These are phyloP conservation scores for Oligia strigilis DNA, from an alignment of 2,888 invertebrate genomes.

Conservation along the genomic window DNA sequence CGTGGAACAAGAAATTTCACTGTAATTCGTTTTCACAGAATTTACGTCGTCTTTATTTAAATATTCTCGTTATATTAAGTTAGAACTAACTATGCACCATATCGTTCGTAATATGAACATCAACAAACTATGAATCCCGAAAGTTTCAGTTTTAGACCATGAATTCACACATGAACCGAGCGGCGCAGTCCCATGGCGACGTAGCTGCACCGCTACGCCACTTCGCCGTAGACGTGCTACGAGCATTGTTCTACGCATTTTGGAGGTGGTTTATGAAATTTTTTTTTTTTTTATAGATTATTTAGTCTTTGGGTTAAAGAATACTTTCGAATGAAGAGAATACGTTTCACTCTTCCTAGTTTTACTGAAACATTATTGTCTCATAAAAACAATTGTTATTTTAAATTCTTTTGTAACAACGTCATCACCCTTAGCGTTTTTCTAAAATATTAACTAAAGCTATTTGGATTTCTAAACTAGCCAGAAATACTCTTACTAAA, in stretches of 20 bases:
- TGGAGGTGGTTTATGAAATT: background rate
- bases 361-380: background rate
- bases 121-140: background rate
- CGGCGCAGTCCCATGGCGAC: constrained; percentile 41
- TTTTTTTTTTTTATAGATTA: too few species aligned
- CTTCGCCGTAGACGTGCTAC: constrained; percentile 63
- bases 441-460: background rate
- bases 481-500: background rate
- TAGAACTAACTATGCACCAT: background rate
- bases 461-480: background rate
- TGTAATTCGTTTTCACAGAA: background rate
- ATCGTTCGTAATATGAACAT: background rate
- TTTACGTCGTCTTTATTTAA: too few species aligned
- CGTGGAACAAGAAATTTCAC: background rate
- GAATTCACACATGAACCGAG: background rate
- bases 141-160: background rate
- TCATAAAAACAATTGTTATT: too few species aligned
- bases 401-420: background rate
- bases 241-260: constrained; percentile 2
- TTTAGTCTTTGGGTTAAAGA: background rate
- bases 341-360: background rate
- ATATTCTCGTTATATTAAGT: too few species aligned
- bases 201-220: constrained; percentile 30
- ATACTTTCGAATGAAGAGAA: background rate
- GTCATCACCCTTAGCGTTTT: background rate